Conservation (phyloP, 2,888 invertebrate species). For the Oxystoma pomonae region DNA sequence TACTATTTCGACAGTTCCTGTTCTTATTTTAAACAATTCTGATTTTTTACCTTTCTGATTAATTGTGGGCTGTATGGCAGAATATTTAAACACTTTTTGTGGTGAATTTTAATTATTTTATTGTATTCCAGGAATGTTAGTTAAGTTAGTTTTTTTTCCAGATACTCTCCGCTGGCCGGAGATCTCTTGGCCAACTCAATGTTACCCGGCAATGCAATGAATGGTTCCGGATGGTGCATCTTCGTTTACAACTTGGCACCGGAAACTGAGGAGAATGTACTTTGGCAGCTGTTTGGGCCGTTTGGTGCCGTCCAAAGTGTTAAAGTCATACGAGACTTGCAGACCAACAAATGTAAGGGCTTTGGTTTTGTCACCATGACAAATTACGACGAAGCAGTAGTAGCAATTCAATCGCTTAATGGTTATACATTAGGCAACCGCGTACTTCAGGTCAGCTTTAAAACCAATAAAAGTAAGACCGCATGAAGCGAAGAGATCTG, state of each 20-base stretch:
- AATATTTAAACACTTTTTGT: no score
- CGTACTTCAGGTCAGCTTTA: slow-evolving; percentile 96
- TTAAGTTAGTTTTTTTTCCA: slow-evolving; percentile 41
- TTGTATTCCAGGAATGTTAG: no score
- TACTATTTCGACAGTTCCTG: no score
- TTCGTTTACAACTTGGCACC: slow-evolving; percentile 91
- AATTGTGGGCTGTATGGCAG: no score
- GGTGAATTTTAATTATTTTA: no score
- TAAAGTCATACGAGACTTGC: slow-evolving; percentile 60
- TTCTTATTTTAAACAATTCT: no score
- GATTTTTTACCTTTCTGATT: no score
- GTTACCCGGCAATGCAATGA: slow-evolving; percentile 80
- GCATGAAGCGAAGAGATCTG: slow-evolving; percentile 49
- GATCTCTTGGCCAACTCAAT: slow-evolving; percentile 67
- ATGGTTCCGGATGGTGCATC: slow-evolving; percentile 88
- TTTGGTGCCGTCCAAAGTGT: slow-evolving; percentile 97
- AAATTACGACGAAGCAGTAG: slow-evolving; percentile 94
- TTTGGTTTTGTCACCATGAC: slow-evolving; percentile 99
- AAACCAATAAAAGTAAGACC: slow-evolving; percentile 83
- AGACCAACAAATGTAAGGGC: slow-evolving; percentile 95
- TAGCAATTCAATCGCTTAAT: slow-evolving; percentile 94
- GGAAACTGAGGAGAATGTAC: slow-evolving; percentile 85
- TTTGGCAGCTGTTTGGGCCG: slow-evolving; percentile 95
- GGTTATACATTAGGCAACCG: slow-evolving; percentile 94
- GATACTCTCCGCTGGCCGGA: slow-evolving; percentile 76